A percentile compares a stretch with the other conserved stretches of the same genome.
phyloP scores from a whole-genome alignment of 53 echinoderm and acorn worm genomes.

The Pentamera pediparva region DNA sequence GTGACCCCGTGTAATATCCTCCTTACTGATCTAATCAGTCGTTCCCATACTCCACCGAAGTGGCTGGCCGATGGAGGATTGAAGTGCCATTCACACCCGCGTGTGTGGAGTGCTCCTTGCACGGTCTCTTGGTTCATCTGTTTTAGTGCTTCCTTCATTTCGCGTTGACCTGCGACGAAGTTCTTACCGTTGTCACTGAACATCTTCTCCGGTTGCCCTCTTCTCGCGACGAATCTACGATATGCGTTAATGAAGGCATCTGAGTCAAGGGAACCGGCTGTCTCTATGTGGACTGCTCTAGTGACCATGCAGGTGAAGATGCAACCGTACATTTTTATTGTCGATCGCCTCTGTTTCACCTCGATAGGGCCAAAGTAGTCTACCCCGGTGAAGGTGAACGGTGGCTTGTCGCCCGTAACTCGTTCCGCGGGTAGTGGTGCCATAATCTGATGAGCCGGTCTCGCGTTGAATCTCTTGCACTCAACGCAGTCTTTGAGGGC shows the following conservation, averaged over 20 bases:
- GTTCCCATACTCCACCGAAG: conserved; percentile 26
- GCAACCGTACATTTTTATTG: not conserved
- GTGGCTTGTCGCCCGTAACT: conserved; percentile 2
- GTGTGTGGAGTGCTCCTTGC: conserved; percentile 24
- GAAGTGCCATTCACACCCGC: conserved; percentile 33
- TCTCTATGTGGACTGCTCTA: conserved; percentile 21
- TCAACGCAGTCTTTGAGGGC: not conserved
- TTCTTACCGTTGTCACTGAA: conserved; percentile 44
- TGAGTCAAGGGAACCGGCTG: conserved; percentile 24
- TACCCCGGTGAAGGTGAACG: conserved; percentile 4
- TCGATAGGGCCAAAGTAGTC: conserved; percentile 27
- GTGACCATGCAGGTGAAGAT: conserved; percentile 40
- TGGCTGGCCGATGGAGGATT: conserved; percentile 27
- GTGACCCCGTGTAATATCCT: not conserved
- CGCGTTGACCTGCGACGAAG: conserved; percentile 30
- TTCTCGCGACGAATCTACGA: conserved; percentile 35
- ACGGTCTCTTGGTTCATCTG: conserved; percentile 8
- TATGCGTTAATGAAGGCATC: conserved; percentile 37
- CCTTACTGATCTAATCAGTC: conserved; percentile 11
- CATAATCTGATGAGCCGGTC: conserved; percentile 3
- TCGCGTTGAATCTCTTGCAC: not conserved
- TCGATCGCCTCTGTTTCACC: not conserved
- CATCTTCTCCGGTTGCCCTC: conserved; percentile 26
- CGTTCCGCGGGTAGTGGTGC: not conserved
- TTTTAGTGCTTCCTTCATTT: conserved; percentile 8